Evolutionary conservation across 2,113 vertebrate species (phyloP), one percentile per base, ranked within the genome.

Genomic region (Serranochromis macrocephalus): DNA sequence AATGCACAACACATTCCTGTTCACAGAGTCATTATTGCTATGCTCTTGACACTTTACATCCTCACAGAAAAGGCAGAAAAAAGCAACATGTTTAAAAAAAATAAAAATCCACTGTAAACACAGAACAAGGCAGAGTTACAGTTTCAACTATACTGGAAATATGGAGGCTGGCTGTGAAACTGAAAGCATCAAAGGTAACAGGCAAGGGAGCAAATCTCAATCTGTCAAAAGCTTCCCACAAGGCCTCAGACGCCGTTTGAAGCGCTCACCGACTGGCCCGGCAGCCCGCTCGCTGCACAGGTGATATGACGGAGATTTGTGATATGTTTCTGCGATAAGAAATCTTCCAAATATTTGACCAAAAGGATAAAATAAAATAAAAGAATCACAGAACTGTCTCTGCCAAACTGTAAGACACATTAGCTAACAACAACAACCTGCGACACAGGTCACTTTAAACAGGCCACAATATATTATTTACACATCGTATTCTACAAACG

Each of bases 41-140:
- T 36, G 57, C 87, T 91, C 54, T 73, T 45, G 31, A 93, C 79
- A 87, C 89, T 63, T 86, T 51, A 29, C 81, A 63, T 80, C 81
- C 54, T 45, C 68, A 85, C 83, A 54, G 79, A 73, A 81, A 85
- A 68, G 11, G 61, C 61, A 68, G 31, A 68, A 40, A 14, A 68
- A 68, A 68, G 36, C 63, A 68, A 68, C 19, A 24, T 21, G 0
- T 68, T 68, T 13, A 24, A 68, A 49, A 55, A 33, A 63, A 31
- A 29, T 7, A 31, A 33, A 49, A 33, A 31, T 26, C 45, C 61
- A 16, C 54, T 86, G 92, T 91, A 86, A 92, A 94, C 85, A 81
- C 45, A 10, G 55, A 85, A 89, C 81, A 87, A 93, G 88, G 92
- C 93, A 91, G 83, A 82, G 24, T 87, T 84, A 88, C 75, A 89